Percentiles rank a stretch among this genome's conserved stretches.
phyloP scores from a whole-genome alignment of 2,113 vertebrate genomes.

The Chlamydotis undulata region DNA sequence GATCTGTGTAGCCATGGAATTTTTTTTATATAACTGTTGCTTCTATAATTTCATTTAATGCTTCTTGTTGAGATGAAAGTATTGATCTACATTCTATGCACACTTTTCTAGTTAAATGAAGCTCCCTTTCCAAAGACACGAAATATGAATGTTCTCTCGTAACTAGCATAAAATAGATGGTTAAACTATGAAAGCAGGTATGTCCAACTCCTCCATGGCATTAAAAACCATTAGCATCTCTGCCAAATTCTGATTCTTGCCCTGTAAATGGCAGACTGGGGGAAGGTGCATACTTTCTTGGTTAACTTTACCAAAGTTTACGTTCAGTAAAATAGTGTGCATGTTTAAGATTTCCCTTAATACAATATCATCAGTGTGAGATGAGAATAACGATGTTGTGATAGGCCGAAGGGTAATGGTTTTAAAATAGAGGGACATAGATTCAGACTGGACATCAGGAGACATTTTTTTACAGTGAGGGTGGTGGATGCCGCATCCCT shows the following conservation, averaged over 20 bases:
- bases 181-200: neutral
- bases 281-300: neutral
- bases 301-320: neutral
- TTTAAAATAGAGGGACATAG: too few species aligned
- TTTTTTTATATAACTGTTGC: neutral
- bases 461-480: too few species aligned
- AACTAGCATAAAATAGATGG: neutral
- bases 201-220: neutral
- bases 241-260: neutral
- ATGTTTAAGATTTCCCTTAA: neutral
- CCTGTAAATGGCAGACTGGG: neutral
- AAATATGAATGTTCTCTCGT: neutral
- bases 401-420: too few species aligned
- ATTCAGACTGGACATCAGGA: too few species aligned
- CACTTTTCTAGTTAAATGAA: neutral
- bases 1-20: neutral
- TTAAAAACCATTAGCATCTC: neutral
- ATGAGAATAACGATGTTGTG: neutral
- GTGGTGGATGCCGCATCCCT: too few species aligned
- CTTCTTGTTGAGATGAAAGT: neutral
- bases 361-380: neutral
- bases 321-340: neutral
- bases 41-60: neutral
- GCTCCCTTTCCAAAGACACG: neutral
- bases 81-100: neutral